Evolutionary conservation across 2,888 invertebrate genomes (phyloP), one percentile per base, ranked within the genome.

Genomic region (Apodemia hepburni): DNA sequence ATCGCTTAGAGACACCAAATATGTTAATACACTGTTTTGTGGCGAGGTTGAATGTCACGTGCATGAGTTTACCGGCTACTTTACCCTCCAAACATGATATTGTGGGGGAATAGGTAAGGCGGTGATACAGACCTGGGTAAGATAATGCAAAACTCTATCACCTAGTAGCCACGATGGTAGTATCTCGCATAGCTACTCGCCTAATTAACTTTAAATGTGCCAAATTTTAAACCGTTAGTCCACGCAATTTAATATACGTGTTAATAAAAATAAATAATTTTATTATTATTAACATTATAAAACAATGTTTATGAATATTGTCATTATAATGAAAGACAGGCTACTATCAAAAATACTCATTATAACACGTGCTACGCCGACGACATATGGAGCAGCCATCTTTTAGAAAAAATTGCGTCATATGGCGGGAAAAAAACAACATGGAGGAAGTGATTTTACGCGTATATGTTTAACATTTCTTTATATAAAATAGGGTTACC

Each of bases 391-490:
- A 72, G 76, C 75, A 58, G 80, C 78, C 82, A 75, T 83, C 69
- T 80, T 83, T 68, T 54, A 73, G 72, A 84, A 85, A 84, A 85
- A 83, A 81, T 15, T 76, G 66, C 86, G 87, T 84, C 88, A 87
- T 78, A 70, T 87, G 88, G 85, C 78, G 70, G 76, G 80, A 84
- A 85, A 82, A 82, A 81, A 80, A 77, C 75, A 79, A 84, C 81
- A 81, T 84, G 82, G 80, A 86, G 89, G 90, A 90, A 90, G 84
- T 87, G 86, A 89, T 89, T 88, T 87, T 84, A 89, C 85, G 85
- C 82, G 70, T 80, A 85, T 80, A 83, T 77, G 80, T 72, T 80
- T 78, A 80, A 85, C 76, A 76, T 79, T 79, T 81, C 76, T 78
- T 79, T 78, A 78, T 78, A 78, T 82, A 76, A 78, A 80, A 73